A percentile compares a stretch with the other conserved stretches of the same genome.
These are phyloP conservation scores for Pempheris klunzingeri DNA, from an alignment of 2,797 vertebrate genomes.

Conservation along the genomic window DNA sequence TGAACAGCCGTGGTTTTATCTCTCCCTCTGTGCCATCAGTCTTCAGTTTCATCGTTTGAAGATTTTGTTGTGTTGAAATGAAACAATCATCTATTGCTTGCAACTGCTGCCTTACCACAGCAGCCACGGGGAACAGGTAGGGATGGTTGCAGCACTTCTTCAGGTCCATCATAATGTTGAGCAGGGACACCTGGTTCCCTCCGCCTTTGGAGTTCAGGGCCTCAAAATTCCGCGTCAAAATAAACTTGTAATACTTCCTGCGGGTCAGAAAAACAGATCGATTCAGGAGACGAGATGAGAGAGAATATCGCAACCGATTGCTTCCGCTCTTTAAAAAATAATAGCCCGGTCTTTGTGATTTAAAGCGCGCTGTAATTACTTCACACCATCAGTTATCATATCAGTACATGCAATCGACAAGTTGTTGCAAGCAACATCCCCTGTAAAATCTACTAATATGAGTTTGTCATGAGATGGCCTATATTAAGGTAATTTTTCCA, in stretches of 20 bases:
- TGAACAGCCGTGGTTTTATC: not conserved
- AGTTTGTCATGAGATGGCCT: not conserved
- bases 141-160: slow-evolving; percentile 99
- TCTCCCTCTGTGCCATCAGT: not conserved
- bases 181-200: slow-evolving; percentile 97
- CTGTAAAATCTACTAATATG: not conserved
- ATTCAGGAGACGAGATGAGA: not conserved
- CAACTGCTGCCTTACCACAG: slow-evolving; percentile 86
- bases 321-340: not conserved
- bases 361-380: not conserved
- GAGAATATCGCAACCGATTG: not conserved
- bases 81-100: not conserved
- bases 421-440: not conserved
- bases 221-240: slow-evolving; percentile 96
- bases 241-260: slow-evolving; percentile 99
- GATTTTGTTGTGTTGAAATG: not conserved
- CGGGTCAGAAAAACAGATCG: slow-evolving; percentile 19
- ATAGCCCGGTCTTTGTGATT: not conserved
- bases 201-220: slow-evolving; percentile 98
- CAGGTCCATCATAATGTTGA: slow-evolving; percentile 99
- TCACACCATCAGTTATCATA: not conserved
- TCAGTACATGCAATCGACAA: not conserved
- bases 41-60: not conserved
- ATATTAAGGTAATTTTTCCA: not conserved
- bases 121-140: slow-evolving; percentile 97